These are phyloP conservation scores for Olivierus martensii DNA, from an alignment of 1,140 invertebrate species.

Conservation along the genomic window DNA sequence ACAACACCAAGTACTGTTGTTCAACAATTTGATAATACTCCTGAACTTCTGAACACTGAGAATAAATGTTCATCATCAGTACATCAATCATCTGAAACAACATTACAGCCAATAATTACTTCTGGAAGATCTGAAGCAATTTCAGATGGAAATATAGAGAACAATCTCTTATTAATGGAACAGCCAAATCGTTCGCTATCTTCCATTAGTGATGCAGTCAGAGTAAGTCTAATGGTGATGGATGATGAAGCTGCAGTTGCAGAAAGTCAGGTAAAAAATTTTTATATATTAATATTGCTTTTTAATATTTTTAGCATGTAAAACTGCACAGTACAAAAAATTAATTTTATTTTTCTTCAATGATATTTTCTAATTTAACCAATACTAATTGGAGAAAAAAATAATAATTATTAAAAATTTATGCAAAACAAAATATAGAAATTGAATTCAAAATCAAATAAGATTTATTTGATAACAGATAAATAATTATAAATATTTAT, in stretches of 20 bases:
- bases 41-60: neutral
- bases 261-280: conserved; percentile 9
- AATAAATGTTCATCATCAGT: neutral
- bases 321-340: too few relatives aligned
- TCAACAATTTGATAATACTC: neutral
- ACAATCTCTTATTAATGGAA: neutral
- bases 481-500: too few relatives aligned
- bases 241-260: conserved; percentile 12
- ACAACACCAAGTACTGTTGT: neutral
- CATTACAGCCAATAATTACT: neutral
- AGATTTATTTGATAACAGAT: too few relatives aligned
- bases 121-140: neutral
- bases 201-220: conserved; percentile 16
- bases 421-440: too few relatives aligned
- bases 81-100: neutral
- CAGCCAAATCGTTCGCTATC: conserved; percentile 10
- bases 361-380: too few relatives aligned
- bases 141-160: conserved; percentile 1
- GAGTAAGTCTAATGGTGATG: conserved; percentile 17
- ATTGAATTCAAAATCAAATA: too few relatives aligned
- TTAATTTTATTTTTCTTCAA: too few relatives aligned
- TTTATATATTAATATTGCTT: neutral
- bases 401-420: too few relatives aligned
- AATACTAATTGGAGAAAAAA: too few relatives aligned
- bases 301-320: too few relatives aligned